Conservation (phyloP, 37 sponge, comb jelly and placozoan species). For the Dysidea cf. avara region DNA sequence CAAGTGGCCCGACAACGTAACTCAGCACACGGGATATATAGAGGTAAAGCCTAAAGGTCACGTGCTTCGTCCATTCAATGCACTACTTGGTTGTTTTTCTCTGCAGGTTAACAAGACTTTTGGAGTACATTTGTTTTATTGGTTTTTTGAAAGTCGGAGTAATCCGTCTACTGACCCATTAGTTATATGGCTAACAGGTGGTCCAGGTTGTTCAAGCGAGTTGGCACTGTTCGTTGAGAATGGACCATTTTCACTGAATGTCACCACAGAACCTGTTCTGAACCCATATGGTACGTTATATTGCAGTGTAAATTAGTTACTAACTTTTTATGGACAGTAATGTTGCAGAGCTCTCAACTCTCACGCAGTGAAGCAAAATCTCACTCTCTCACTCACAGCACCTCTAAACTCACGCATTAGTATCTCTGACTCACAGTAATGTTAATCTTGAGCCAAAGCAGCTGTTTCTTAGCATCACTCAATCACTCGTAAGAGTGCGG, state of each 20-base stretch:
- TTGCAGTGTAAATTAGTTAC: neutral
- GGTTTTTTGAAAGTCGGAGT: constrained; percentile 56
- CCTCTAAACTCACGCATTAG: no score
- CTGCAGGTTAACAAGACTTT: constrained; percentile 33
- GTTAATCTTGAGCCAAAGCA: no score
- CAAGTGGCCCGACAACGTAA: constrained; percentile 50
- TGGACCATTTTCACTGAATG: constrained; percentile 60
- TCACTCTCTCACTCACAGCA: no score
- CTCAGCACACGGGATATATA: constrained; percentile 41
- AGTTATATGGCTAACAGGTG: constrained; percentile 57
- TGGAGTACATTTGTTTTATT: constrained; percentile 54
- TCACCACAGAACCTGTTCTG: constrained; percentile 15
- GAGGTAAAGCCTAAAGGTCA: neutral
- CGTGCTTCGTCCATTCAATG: neutral
- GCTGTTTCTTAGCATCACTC: no score
- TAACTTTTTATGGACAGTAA: neutral
- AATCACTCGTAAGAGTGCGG: no score
- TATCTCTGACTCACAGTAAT: no score
- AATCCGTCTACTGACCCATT: constrained; percentile 51
- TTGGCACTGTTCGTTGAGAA: constrained; percentile 52
- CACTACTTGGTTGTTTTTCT: neutral
- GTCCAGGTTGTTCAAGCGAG: constrained; percentile 59
- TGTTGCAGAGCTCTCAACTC: no score
- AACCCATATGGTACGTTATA: constrained; percentile 42
- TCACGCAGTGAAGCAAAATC: no score